A percentile compares a stretch with the other conserved stretches of the same genome.
Conservation (phyloP, 1,140 invertebrate genomes). For the Subanguina moxae region DNA sequence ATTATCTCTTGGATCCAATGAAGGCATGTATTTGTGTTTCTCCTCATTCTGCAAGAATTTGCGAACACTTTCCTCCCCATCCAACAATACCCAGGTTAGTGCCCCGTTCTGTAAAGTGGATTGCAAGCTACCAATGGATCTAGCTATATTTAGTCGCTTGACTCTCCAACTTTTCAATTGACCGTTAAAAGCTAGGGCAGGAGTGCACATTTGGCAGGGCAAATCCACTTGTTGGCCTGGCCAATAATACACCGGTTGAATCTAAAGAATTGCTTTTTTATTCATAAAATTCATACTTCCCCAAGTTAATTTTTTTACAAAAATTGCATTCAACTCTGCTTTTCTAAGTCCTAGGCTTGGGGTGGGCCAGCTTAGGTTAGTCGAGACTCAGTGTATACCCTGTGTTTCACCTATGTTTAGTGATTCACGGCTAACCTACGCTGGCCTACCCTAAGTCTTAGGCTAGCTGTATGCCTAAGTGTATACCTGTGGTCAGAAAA, state of each 20-base stretch:
- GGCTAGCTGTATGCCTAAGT: too few relatives aligned
- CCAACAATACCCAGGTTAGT: background rate
- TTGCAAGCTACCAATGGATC: background rate
- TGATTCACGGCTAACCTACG: too few relatives aligned
- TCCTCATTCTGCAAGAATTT: background rate
- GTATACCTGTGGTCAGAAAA: too few relatives aligned
- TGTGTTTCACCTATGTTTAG: too few relatives aligned
- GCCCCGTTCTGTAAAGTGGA: background rate
- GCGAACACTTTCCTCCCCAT: slow-evolving; percentile 1
- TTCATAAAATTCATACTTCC: too few relatives aligned
- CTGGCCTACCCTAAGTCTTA: too few relatives aligned
- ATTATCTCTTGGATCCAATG: slow-evolving; percentile 6
- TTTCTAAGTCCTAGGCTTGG: too few relatives aligned
- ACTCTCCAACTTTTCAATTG: slow-evolving; percentile 34
- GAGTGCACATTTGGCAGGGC: slow-evolving; percentile 27
- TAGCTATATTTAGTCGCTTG: background rate
- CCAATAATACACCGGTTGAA: slow-evolving; percentile 37
- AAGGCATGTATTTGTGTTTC: background rate
- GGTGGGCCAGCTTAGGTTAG: too few relatives aligned
- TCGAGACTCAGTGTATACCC: too few relatives aligned
- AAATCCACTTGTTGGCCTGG: slow-evolving; percentile 34
- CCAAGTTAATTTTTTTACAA: too few relatives aligned
- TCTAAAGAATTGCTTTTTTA: too few relatives aligned
- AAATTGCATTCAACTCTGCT: too few relatives aligned
- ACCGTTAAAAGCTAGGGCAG: slow-evolving; percentile 22